Base-by-base conservation (phyloP, 2,113 vertebrate species). In the Cavia porcellus region DNA sequence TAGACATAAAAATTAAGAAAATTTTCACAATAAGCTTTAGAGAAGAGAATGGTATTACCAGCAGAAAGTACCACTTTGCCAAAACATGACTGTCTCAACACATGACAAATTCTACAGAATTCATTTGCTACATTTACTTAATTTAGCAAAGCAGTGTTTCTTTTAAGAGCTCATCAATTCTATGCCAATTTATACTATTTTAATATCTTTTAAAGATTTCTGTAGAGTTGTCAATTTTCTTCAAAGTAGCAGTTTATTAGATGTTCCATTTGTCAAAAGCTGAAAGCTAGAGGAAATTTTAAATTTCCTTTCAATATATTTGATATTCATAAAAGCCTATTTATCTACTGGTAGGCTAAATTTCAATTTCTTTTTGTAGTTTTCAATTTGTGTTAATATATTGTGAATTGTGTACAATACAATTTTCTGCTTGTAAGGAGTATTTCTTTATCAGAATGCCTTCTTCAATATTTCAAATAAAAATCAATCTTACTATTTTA, bases 391-490 rank as follows among this genome's bases (percentile, higher is more conserved):
- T n/a, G 7, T 20, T 82, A 64, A 75, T 93, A 32, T 72, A 86
- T 68, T 91, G 55, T 89, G 55, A 91, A 91, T 75, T 2, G 42
- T 77, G 81, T 82, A 6, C 4, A 91, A 81, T 38, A 81, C 8
- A 89, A 82, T 92, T 80, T 66, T 10, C 38, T 89, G 15, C 62
- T 82, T 77, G 2, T 55, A 22, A 94, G 28, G 4, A 11, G 30
- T 22, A 22, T 92, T 22, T 77, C 52, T 89, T 86, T 74, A 95
- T 85, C n/a, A 20, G 32, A 28, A 50, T 77, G 13, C 15, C 35
- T 62, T 95, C 90, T 91, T 32, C 14, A 68, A 68, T 32, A 80
- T 88, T 89, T 88, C 77, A 96, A 86, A 59, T 81, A 93, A 93
- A 74, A 66, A 47, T 72, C 62, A 93, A 59, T 66, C 7, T 92